Conservation (phyloP, 2,113 vertebrate species). For the Hemiprocne comata region DNA sequence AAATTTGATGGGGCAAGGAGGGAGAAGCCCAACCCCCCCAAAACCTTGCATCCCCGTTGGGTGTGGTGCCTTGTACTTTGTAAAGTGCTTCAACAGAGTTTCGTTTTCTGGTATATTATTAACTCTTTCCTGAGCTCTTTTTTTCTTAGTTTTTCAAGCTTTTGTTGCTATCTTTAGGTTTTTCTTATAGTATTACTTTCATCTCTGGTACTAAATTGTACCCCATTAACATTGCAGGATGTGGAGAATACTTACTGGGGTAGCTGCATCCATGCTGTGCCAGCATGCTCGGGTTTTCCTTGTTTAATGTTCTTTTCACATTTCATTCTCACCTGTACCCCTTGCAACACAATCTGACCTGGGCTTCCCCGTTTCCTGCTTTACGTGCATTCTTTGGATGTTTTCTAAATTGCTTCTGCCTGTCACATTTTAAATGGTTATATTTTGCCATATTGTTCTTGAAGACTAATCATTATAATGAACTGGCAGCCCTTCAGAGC, state of each 20-base stretch:
- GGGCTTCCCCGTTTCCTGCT: neutral
- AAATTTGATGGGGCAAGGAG: neutral
- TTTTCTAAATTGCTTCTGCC: neutral
- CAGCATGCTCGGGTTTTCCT: neutral
- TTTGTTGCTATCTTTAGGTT: neutral
- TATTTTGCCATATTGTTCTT: neutral
- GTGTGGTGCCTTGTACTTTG: neutral
- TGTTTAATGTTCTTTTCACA: neutral
- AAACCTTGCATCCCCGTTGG: neutral
- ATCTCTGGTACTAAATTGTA: neutral
- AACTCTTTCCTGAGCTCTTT: neutral
- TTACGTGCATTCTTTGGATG: neutral
- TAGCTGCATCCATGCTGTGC: neutral
- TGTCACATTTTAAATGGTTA: neutral
- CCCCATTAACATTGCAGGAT: neutral
- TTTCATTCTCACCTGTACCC: neutral
- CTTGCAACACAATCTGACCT: neutral
- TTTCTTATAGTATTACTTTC: neutral
- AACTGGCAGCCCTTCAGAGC: constrained; percentile 9
- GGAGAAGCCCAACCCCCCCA: neutral
- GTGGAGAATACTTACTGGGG: neutral
- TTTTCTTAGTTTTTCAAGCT: neutral
- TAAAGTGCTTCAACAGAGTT: neutral
- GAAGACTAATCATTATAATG: neutral
- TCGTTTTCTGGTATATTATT: neutral